A percentile compares a stretch with the other conserved stretches of the same genome.
These are phyloP conservation scores for Psittacula derbiana DNA, from an alignment of 2,797 vertebrate genomes.

Conservation along the genomic window DNA sequence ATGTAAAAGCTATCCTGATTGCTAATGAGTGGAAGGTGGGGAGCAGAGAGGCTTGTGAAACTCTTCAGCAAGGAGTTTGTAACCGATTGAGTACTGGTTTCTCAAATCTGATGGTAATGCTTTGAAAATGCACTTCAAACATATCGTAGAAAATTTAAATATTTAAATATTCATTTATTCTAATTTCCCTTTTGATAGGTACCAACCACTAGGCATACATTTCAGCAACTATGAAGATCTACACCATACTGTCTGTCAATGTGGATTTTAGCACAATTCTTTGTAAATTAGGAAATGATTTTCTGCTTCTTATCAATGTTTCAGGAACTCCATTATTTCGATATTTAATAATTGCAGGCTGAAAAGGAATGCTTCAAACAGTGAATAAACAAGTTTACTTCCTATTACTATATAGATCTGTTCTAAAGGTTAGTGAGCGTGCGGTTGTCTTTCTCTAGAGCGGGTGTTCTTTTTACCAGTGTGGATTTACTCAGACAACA, in stretches of 20 bases:
- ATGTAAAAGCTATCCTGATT: conserved; percentile 19
- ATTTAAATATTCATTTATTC: conserved; percentile 82
- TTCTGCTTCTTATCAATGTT: conserved; percentile 65
- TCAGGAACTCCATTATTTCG: conserved; percentile 53
- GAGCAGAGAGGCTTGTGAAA: conserved; percentile 41
- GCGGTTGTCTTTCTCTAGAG: neutral
- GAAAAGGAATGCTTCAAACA: conserved; percentile 44
- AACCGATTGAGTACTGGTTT: conserved; percentile 56
- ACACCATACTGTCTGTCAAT: conserved; percentile 63
- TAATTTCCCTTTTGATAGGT: conserved; percentile 75
- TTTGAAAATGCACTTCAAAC: conserved; percentile 76
- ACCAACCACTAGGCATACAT: conserved; percentile 57
- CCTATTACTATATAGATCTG: neutral
- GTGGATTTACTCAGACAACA: neutral
- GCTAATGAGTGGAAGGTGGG: conserved; percentile 40
- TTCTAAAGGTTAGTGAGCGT: neutral
- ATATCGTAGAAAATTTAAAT: conserved; percentile 75
- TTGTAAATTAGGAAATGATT: conserved; percentile 61
- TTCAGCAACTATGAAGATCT: conserved; percentile 66
- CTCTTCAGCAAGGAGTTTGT: conserved; percentile 28
- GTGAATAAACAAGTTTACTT: conserved; percentile 28
- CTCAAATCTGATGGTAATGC: conserved; percentile 72
- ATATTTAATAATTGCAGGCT: conserved; percentile 48
- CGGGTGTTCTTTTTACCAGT: neutral
- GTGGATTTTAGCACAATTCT: conserved; percentile 66